phyloP scores from a whole-genome alignment of 2,888 invertebrate genomes.

The Synergus umbraculus region DNA sequence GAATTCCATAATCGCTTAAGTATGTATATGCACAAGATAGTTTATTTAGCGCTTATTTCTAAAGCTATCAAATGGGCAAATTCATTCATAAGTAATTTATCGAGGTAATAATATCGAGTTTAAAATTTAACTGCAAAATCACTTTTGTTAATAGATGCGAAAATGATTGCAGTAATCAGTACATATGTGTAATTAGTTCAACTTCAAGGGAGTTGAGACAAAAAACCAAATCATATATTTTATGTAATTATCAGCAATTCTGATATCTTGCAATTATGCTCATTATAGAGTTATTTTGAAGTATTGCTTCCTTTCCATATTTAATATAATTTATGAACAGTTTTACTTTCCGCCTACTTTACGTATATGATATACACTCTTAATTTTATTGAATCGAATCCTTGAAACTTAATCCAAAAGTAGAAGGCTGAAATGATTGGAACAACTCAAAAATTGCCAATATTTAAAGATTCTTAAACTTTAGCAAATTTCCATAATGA shows the following conservation, averaged over 20 bases:
- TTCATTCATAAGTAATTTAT: neutral
- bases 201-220: neutral
- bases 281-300: neutral
- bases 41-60: slow-evolving; percentile 3
- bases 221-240: slow-evolving; percentile 3
- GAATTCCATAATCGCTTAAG: neutral
- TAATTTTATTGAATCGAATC: neutral
- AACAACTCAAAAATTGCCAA: neutral
- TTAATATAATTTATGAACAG: neutral
- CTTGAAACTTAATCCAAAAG: neutral
- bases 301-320: neutral
- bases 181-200: slow-evolving; percentile 5
- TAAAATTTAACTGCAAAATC: neutral
- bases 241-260: neutral
- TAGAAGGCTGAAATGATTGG: too few relatives aligned
- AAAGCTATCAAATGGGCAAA: neutral
- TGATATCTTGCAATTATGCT: neutral
- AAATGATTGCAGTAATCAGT: slow-evolving; percentile 21
- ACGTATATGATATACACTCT: too few relatives aligned
- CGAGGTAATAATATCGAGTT: neutral
- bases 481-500: neutral
- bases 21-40: neutral
- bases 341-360: too few relatives aligned
- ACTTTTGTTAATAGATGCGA: slow-evolving; percentile 6
- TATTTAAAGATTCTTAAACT: neutral